These are phyloP conservation scores for Chloroceryle amazona DNA, from an alignment of 2,797 vertebrate genomes.

Conservation along the genomic window DNA sequence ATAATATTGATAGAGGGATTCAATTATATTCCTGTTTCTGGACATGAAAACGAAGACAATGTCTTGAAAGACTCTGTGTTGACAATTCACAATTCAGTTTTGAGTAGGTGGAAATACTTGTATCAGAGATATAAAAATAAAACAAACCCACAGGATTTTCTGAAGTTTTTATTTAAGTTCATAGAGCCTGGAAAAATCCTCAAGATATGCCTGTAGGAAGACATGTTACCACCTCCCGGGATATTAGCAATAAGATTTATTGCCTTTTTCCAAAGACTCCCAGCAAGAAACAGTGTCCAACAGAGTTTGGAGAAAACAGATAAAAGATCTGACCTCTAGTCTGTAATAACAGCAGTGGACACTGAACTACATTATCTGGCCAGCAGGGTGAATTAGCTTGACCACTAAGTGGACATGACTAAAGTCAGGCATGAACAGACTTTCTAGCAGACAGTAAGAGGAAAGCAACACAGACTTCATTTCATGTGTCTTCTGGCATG, in stretches of 20 bases:
- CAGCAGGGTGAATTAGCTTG: constrained; percentile 39
- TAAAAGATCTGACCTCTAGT: constrained; percentile 38
- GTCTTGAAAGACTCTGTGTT: not conserved
- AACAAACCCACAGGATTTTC: not conserved
- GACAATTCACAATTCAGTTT: not conserved
- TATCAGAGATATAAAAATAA: not conserved
- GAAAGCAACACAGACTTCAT: not conserved
- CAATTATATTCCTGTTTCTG: not conserved
- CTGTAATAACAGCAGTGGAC: constrained; percentile 25
- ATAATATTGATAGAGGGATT: not conserved
- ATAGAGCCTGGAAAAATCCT: not conserved
- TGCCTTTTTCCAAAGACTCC: not conserved
- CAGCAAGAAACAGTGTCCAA: constrained; percentile 9
- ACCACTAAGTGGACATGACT: constrained; percentile 4
- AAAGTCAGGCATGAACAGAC: not conserved
- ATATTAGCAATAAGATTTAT: constrained; percentile 36
- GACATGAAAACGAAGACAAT: not conserved
- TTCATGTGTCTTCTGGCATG: not conserved
- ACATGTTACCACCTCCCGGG: not conserved
- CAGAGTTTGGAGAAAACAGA: constrained; percentile 13
- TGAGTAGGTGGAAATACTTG: not conserved
- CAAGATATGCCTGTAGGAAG: not conserved
- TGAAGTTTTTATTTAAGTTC: not conserved
- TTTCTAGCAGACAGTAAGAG: not conserved
- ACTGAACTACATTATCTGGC: constrained; percentile 7